Percentiles rank a stretch among this genome's conserved stretches.
Evolutionary conservation across 2,113 vertebrate genomes (phyloP).

Genomic region (Nibea coibor): DNA sequence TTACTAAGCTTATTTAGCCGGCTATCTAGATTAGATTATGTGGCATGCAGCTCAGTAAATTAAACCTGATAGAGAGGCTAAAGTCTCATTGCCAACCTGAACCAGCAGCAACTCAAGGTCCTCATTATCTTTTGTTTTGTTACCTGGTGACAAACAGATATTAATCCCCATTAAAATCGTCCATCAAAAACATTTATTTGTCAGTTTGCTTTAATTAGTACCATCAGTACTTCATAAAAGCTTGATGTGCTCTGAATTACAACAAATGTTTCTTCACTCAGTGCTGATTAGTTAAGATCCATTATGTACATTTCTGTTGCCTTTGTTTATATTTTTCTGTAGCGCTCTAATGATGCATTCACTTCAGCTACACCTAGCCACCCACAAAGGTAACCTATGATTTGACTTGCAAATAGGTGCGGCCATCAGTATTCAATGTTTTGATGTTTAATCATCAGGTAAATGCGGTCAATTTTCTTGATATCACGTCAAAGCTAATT

Average conservation of each 20-base stretch:
- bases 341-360: neutral
- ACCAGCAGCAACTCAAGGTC: slow-evolving; percentile 6
- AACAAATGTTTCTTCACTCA: slow-evolving; percentile 4
- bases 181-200: neutral
- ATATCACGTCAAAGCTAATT: neutral
- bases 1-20: slow-evolving; percentile 20
- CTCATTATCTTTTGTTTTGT: slow-evolving; percentile 3
- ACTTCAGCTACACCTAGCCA: neutral
- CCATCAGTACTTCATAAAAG: neutral
- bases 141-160: neutral
- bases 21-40: slow-evolving; percentile 22
- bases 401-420: neutral
- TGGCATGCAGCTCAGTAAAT: slow-evolving; percentile 29
- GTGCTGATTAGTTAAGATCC: neutral
- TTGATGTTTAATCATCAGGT: neutral
- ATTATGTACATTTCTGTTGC: neutral
- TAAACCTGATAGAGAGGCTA: slow-evolving; percentile 7
- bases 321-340: neutral
- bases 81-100: slow-evolving; percentile 17
- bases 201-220: neutral
- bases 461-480: neutral
- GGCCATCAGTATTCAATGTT: neutral
- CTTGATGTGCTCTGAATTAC: slow-evolving; percentile 9
- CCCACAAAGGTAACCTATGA: neutral
- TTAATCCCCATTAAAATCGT: neutral